Percentiles rank a stretch among this genome's conserved stretches.
Evolutionary conservation across 2,797 vertebrate species (phyloP).

Genomic region (Orientallactaga sibirica): DNA sequence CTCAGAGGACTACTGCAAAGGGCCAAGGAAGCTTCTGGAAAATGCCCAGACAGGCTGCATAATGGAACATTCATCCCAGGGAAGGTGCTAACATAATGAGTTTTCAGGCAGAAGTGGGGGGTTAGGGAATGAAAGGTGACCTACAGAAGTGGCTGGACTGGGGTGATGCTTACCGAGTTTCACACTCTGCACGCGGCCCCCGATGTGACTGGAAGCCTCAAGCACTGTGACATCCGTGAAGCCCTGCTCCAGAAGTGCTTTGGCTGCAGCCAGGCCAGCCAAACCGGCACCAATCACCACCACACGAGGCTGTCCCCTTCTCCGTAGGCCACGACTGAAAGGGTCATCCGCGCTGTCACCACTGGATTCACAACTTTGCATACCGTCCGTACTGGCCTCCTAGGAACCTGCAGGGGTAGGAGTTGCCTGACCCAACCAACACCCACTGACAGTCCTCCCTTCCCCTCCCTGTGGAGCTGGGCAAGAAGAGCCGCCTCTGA

Average conservation of each 20-base stretch:
- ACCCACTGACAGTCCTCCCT: not conserved
- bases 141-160: not conserved
- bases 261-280: conserved; percentile 96
- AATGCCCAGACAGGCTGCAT: not conserved
- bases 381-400: conserved; percentile 98
- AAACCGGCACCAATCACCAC: conserved; percentile 98
- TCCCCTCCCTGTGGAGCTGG: not conserved
- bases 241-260: conserved; percentile 95
- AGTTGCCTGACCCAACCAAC: not conserved
- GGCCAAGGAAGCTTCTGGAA: conserved; percentile 45
- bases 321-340: conserved; percentile 96
- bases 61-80: not conserved
- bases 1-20: not conserved
- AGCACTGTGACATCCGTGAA: conserved; percentile 98
- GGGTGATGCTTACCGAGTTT: conserved; percentile 90
- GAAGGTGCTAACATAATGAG: not conserved
- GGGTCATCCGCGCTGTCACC: conserved; percentile 99
- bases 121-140: not conserved
- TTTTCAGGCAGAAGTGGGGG: not conserved
- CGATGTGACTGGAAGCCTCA: conserved; percentile 96
- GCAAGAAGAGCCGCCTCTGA: not conserved
- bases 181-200: conserved; percentile 97
- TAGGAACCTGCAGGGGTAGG: conserved; percentile 90
- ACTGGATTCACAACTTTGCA: conserved; percentile 99
- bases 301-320: conserved; percentile 98